phyloP scores from a whole-genome alignment of 2,797 vertebrate species.

The Falco peregrinus region DNA sequence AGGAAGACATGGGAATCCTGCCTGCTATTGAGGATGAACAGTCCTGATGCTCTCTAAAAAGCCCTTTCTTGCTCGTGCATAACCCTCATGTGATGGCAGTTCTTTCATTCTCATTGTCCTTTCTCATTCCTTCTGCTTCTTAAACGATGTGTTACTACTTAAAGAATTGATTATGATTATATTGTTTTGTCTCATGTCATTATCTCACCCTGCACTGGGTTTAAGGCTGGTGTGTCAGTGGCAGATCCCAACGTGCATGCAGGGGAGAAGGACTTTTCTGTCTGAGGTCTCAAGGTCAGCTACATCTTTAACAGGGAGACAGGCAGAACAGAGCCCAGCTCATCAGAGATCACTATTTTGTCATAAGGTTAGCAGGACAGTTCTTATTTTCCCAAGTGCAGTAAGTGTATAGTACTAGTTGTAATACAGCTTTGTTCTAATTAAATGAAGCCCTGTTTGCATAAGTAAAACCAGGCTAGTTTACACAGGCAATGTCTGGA shows the following conservation, averaged over 20 bases:
- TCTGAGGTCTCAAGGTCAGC: not conserved
- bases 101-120: not conserved
- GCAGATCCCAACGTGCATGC: not conserved
- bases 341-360: not conserved
- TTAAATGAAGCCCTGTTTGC: not conserved
- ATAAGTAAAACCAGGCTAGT: not conserved
- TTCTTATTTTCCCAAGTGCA: not conserved
- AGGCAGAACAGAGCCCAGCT: not conserved
- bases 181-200: accelerated
- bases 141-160: not conserved
- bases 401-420: not conserved
- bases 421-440: not conserved
- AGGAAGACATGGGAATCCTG: not conserved
- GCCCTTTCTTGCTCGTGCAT: not conserved
- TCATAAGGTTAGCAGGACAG: not conserved
- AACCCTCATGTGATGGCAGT: accelerated
- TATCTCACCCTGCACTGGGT: not conserved
- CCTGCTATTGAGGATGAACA: not conserved
- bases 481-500: not conserved
- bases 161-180: not conserved
- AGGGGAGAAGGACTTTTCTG: not conserved
- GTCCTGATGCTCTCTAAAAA: not conserved
- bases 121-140: not conserved
- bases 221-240: not conserved
- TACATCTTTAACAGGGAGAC: not conserved